Base-by-base conservation (phyloP, 1,140 invertebrate genomes). In the Paraescarpia echinospica region DNA sequence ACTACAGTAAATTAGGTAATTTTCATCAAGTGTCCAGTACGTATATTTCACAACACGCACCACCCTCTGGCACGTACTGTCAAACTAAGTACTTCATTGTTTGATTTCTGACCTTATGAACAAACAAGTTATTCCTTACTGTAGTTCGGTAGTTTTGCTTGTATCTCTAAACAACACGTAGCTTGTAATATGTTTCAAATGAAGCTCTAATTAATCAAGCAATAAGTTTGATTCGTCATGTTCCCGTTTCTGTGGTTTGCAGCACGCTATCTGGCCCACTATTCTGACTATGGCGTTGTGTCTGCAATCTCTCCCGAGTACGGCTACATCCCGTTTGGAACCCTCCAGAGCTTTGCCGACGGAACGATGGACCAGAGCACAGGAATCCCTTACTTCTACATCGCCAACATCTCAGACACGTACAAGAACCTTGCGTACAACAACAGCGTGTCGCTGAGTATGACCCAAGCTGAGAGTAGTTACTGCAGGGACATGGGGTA, bases 361-460 rank as follows among this genome's bases (percentile, higher is more conserved):
- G 98, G 98, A 0, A 96, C 96, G 0, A 92, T 96, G 31, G 95
- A 96, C 34, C 97, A 97, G 93, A 97, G 98, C 33, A 97, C 97
- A 1, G 98, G 98, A 51, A 95, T 97, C 77, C 98, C 98, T 34
- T 98, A 98, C 93, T 97, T 98, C 94, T 97, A 98, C 95, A 96
- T 98, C 93, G 98, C 98, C 18, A 97, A 97, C 33, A 95, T 98
- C 95, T 98, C 98, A 94, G 97, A 97, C 92, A 97, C 97, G 31
- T 97, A 97, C n/a, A 95, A 97, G 93, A 98, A 98, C 96, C 95
- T 98, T 93, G 93, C 95, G 93, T 97, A 98, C 96, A 96, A 98
- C 94, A 97, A 96, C 94, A 97, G 97, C 89, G 96, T 97, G 5
- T 97, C 97, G 0, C 95, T 98, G 31, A 95, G 97, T 93, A 97